These are phyloP conservation scores for Gallinago solitaria DNA, from an alignment of 2,797 vertebrate genomes.

Conservation along the genomic window DNA sequence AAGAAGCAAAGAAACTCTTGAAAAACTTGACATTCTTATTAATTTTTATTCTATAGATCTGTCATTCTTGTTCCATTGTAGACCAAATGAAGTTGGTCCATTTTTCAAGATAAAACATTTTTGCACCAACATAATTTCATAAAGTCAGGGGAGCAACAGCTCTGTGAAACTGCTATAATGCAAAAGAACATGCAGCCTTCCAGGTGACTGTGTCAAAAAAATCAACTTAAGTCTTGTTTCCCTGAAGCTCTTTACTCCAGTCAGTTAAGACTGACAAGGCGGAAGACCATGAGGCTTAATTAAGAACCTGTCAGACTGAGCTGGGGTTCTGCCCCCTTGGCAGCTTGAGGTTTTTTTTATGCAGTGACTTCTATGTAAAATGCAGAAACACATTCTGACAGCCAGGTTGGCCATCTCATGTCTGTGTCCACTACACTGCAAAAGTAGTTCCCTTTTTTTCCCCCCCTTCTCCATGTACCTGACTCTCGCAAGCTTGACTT, in stretches of 20 bases:
- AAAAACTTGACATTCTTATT: background rate
- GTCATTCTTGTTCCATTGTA: background rate
- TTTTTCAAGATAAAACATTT: background rate
- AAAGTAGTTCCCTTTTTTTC: background rate
- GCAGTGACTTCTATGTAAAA: background rate
- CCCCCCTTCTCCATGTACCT: background rate
- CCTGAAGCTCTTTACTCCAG: background rate
- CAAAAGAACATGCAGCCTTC: accelerated
- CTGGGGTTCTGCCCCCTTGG: background rate
- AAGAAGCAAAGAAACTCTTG: background rate
- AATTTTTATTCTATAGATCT: background rate
- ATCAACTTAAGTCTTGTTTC: background rate
- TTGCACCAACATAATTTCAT: background rate
- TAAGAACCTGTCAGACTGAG: background rate
- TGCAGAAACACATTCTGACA: background rate
- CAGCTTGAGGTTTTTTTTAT: background rate
- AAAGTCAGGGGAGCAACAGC: background rate
- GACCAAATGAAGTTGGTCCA: background rate
- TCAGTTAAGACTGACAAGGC: background rate
- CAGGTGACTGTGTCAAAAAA: background rate
- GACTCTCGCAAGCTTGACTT: background rate
- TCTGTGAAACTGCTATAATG: background rate
- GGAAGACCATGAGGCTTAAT: background rate
- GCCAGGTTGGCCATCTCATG: background rate
- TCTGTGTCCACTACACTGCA: background rate